phyloP scores from a whole-genome alignment of 1,140 invertebrate species.

The Sminthurides bifidus region DNA sequence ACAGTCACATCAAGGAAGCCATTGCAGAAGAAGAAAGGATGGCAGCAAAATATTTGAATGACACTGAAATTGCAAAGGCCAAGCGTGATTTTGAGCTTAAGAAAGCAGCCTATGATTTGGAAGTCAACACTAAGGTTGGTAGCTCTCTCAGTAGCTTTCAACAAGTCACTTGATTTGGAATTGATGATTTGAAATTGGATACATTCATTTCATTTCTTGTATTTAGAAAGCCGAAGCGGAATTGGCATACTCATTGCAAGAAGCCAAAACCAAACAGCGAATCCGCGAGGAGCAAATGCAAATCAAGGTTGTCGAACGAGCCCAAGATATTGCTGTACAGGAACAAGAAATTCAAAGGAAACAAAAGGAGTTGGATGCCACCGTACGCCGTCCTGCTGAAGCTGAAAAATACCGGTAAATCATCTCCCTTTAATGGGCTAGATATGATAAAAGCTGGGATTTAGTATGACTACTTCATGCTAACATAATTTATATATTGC shows the following conservation, averaged over 20 bases:
- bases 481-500: neutral
- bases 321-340: constrained; percentile 81
- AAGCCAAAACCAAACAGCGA: constrained; percentile 87
- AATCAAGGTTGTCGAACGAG: constrained; percentile 81
- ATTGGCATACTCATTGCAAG: constrained; percentile 74
- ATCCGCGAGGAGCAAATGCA: constrained; percentile 97
- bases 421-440: neutral
- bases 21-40: constrained; percentile 92
- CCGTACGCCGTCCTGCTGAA: constrained; percentile 77
- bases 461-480: too few relatives aligned
- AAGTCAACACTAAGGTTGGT: constrained; percentile 83
- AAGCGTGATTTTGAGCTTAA: constrained; percentile 93
- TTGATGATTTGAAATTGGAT: too few relatives aligned
- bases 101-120: constrained; percentile 91
- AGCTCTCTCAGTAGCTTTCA: neutral
- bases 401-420: constrained; percentile 76
- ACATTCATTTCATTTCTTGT: too few relatives aligned
- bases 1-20: constrained; percentile 81
- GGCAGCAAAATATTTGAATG: constrained; percentile 61
- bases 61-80: constrained; percentile 89
- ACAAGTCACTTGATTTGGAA: too few relatives aligned
- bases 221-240: constrained; percentile 80
- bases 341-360: constrained; percentile 76
- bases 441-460: neutral
- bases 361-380: constrained; percentile 80